Percentiles rank a stretch among this genome's conserved stretches.
Conservation (phyloP, 2,888 invertebrate genomes). For the Plagodis pulveraria region DNA sequence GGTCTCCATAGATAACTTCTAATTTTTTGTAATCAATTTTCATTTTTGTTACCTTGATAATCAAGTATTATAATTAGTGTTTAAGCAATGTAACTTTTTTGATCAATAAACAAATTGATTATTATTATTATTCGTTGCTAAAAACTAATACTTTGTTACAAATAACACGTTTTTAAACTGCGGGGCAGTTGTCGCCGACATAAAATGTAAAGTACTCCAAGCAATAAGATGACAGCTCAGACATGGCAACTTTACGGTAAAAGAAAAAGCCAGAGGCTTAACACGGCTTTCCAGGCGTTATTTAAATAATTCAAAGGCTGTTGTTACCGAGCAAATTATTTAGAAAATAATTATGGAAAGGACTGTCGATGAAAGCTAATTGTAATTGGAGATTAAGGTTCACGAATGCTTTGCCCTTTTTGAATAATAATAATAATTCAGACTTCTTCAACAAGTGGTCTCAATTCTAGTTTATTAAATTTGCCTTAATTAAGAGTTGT, state of each 20-base stretch:
- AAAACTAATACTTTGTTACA: neutral
- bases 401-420: constrained; percentile 8
- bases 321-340: constrained; percentile 11
- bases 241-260: constrained; percentile 37
- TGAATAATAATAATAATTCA: constrained; percentile 1
- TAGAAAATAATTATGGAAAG: constrained; percentile 14
- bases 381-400: constrained; percentile 19
- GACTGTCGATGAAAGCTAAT: constrained; percentile 16
- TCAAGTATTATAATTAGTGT: too few relatives aligned
- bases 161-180: constrained; percentile 9
- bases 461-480: neutral
- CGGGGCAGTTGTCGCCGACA: neutral
- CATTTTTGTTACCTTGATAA: too few relatives aligned
- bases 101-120: too few relatives aligned
- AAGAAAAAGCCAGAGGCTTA: constrained; percentile 28
- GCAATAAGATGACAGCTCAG: constrained; percentile 40
- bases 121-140: too few relatives aligned
- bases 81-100: too few relatives aligned
- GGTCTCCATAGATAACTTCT: too few relatives aligned
- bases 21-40: too few relatives aligned
- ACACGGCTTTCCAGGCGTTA: constrained; percentile 16
- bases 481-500: too few relatives aligned
- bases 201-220: constrained; percentile 13
- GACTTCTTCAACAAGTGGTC: neutral
- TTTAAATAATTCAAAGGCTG: constrained; percentile 18